A percentile compares a stretch with the other conserved stretches of the same genome.
phyloP scores from a whole-genome alignment of 1,140 invertebrate genomes.

The Yoshiicerus persimilis region DNA sequence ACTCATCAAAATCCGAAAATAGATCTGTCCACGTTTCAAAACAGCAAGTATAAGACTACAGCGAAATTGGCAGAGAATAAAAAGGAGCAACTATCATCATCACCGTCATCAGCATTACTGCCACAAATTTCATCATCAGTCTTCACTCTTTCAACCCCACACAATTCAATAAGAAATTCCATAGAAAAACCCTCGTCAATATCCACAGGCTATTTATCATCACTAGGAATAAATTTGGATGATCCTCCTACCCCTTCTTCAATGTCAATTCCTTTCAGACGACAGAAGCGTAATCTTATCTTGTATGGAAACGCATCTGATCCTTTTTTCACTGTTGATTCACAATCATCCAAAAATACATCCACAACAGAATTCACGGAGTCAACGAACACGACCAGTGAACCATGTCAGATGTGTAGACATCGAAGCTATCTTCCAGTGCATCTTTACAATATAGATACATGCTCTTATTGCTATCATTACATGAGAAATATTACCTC shows the following conservation, averaged over 20 bases:
- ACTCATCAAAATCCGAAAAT: not conserved
- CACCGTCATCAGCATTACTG: not conserved
- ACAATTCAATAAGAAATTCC: not conserved
- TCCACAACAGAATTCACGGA: not conserved
- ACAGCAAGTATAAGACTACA: not conserved
- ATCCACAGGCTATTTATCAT: not conserved
- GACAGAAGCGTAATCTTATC: not conserved
- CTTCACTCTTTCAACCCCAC: not conserved
- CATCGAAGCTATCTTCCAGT: slow-evolving; percentile 35
- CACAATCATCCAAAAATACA: not conserved
- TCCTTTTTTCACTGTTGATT: not conserved
- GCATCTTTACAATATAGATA: slow-evolving; percentile 49
- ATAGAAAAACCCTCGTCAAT: not conserved
- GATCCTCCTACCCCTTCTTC: not conserved
- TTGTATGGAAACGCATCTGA: not conserved
- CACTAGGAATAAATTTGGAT: not conserved
- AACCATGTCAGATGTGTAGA: not conserved
- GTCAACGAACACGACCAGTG: not conserved
- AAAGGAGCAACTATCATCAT: not conserved
- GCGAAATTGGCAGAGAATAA: not conserved
- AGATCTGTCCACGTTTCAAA: not conserved
- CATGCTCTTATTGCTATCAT: slow-evolving; percentile 52
- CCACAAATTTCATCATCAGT: slow-evolving; percentile 3
- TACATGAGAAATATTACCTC: slow-evolving; percentile 43
- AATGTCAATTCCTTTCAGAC: not conserved